Percentiles rank a stretch among this genome's conserved stretches.
phyloP scores from a whole-genome alignment of 2,113 vertebrate species.

The Anoura caudifer region DNA sequence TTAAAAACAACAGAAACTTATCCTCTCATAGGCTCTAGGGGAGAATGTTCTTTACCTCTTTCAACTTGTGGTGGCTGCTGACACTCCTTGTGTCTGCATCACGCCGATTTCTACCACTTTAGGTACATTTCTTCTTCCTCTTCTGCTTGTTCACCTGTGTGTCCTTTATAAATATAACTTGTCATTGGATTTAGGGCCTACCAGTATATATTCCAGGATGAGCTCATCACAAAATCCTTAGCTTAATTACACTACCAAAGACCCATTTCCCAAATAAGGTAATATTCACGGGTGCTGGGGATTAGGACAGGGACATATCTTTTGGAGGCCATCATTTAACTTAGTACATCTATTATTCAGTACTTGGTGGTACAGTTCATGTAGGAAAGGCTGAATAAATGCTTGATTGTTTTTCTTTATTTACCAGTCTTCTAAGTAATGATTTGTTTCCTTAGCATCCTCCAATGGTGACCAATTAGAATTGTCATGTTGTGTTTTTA shows the following conservation, averaged over 20 bases:
- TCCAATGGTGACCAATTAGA: neutral
- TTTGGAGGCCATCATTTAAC: neutral
- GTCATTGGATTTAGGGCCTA: neutral
- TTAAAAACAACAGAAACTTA: neutral
- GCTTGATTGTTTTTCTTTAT: neutral
- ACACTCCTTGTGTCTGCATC: neutral
- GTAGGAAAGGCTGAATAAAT: neutral
- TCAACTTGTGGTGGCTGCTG: neutral
- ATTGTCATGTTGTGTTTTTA: neutral
- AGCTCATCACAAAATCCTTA: neutral
- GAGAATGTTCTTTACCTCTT: neutral
- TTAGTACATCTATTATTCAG: neutral
- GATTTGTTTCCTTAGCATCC: neutral
- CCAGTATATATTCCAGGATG: neutral
- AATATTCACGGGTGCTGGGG: neutral
- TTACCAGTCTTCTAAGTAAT: neutral
- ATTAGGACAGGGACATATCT: neutral
- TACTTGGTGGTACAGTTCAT: neutral
- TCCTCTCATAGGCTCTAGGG: neutral
- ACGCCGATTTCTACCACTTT: neutral
- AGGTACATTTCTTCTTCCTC: neutral
- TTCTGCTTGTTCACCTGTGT: neutral
- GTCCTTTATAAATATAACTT: neutral
- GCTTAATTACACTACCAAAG: neutral
- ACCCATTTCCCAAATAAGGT: neutral